Evolutionary conservation across 2,888 invertebrate species (phyloP).

Genomic region (Desoria tigrina): DNA sequence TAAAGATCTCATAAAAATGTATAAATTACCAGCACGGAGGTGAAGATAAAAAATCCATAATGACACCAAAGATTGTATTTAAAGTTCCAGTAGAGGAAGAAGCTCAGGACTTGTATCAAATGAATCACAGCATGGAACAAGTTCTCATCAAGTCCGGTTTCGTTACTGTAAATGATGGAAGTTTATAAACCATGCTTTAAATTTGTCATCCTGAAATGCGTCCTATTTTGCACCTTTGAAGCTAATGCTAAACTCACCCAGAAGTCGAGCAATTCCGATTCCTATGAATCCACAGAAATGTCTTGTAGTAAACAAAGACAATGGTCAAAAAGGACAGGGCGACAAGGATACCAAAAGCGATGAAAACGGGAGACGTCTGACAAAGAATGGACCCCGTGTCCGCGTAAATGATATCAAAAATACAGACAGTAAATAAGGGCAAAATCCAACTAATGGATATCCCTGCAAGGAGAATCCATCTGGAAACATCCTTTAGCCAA

Average conservation of each 20-base stretch:
- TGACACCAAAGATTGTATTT: neutral
- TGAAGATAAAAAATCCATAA: neutral
- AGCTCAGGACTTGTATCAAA: conserved; percentile 1
- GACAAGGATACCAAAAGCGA: neutral
- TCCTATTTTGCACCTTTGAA: neutral
- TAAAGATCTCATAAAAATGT: no score
- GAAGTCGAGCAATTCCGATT: neutral
- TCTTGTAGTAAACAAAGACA: conserved; percentile 7
- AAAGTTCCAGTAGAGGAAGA: neutral
- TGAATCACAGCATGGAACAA: neutral
- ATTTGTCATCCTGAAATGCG: neutral
- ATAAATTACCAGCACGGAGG: conserved; percentile 3
- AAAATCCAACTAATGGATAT: neutral
- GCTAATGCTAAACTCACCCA: no score
- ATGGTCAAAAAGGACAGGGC: neutral
- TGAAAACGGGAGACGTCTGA: conserved; percentile 6
- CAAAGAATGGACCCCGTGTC: neutral
- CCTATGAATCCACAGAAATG: neutral
- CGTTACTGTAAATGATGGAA: neutral
- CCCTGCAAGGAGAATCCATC: neutral
- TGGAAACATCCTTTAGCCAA: conserved; percentile 7
- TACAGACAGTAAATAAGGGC: neutral
- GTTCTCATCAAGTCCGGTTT: neutral
- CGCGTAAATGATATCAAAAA: conserved; percentile 2
- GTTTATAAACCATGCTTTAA: neutral